phyloP scores from a whole-genome alignment of 2,797 vertebrate genomes.

The Oreonectes daqikongensis region DNA sequence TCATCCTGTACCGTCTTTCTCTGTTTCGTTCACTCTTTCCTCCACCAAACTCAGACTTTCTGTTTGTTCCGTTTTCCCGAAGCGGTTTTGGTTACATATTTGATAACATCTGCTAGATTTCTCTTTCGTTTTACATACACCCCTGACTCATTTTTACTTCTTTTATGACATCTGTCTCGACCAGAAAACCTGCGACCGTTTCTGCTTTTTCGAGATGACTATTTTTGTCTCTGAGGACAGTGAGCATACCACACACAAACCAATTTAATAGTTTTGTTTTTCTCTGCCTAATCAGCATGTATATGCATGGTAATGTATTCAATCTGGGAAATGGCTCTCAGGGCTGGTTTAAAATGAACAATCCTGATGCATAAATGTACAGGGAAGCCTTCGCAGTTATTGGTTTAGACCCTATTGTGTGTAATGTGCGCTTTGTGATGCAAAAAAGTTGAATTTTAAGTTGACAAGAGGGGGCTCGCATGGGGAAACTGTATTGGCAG shows the following conservation, averaged over 20 bases:
- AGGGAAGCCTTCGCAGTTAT: constrained; percentile 75
- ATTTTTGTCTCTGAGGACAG: constrained; percentile 15
- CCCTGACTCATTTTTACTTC: neutral
- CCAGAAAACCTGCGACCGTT: neutral
- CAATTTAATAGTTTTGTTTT: constrained; percentile 56
- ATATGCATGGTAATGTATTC: constrained; percentile 68
- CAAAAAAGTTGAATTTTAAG: constrained; percentile 68
- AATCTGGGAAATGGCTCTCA: constrained; percentile 69
- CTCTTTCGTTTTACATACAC: neutral
- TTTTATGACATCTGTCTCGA: constrained; percentile 28
- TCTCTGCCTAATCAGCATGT: constrained; percentile 55
- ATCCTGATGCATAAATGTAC: constrained; percentile 75
- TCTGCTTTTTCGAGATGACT: constrained; percentile 40
- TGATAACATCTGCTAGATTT: neutral
- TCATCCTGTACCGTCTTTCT: neutral
- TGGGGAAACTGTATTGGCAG: constrained; percentile 50
- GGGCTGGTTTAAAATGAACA: constrained; percentile 73
- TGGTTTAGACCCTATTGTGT: constrained; percentile 67
- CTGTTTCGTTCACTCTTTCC: neutral
- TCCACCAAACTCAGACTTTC: neutral
- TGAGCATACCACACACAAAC: constrained; percentile 55
- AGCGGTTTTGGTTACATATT: neutral
- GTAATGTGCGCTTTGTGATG: constrained; percentile 75
- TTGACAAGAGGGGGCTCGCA: constrained; percentile 57
- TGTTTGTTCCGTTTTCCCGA: neutral